Conservation (phyloP, 30 jellyfish, hydroid and myxozoan species). For the Morbakka virulenta region DNA sequence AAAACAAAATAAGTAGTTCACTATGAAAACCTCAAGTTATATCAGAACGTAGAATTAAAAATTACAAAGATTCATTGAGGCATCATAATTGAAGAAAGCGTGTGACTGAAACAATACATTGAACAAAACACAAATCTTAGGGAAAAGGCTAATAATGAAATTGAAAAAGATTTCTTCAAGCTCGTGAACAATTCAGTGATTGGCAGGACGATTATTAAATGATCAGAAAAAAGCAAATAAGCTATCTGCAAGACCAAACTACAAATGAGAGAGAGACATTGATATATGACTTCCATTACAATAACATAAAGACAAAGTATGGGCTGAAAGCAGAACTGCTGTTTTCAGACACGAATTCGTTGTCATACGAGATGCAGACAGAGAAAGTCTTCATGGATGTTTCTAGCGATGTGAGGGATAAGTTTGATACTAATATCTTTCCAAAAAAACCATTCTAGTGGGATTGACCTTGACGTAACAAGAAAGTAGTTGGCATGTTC, state of each 20-base stretch:
- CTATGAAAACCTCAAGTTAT: too few relatives aligned
- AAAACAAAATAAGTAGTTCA: too few relatives aligned
- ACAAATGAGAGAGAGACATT: too few relatives aligned
- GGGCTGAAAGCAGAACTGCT: conserved; percentile 36
- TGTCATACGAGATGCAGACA: neutral
- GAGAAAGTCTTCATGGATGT: neutral
- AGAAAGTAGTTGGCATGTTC: conserved; percentile 28
- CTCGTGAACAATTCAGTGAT: too few relatives aligned
- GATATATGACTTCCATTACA: conserved; percentile 9
- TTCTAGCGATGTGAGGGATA: too few relatives aligned
- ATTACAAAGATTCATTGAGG: conserved; percentile 8
- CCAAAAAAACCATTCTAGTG: neutral
- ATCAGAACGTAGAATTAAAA: neutral
- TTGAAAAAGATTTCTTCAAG: neutral
- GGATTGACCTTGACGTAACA: neutral
- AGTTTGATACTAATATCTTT: conserved; percentile 29
- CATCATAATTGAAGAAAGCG: too few relatives aligned
- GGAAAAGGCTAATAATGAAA: neutral
- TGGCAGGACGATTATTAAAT: too few relatives aligned
- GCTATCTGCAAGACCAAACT: too few relatives aligned
- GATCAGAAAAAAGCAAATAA: too few relatives aligned
- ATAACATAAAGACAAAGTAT: neutral
- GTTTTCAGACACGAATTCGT: conserved; percentile 46
- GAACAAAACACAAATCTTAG: too few relatives aligned
- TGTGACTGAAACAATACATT: too few relatives aligned